phyloP scores from a whole-genome alignment of 2,888 invertebrate genomes.

The Kuschelorhynchus macadamiae region DNA sequence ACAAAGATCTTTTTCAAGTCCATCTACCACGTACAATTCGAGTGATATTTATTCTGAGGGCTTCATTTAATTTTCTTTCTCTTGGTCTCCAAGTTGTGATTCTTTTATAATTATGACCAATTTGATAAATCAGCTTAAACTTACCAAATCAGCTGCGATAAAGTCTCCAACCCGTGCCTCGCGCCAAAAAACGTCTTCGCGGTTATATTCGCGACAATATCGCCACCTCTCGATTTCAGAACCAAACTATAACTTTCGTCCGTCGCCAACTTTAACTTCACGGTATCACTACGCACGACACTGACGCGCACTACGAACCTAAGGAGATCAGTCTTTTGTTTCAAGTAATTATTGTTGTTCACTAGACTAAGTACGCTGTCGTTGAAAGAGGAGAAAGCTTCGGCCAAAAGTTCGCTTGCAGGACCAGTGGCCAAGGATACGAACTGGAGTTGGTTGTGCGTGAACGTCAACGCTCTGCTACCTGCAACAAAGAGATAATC shows the following conservation, averaged over 20 bases:
- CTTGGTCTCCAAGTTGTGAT: no score
- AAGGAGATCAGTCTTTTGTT: slow-evolving; percentile 60
- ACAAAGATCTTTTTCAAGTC: no score
- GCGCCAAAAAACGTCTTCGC: slow-evolving; percentile 84
- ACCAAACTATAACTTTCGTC: slow-evolving; percentile 83
- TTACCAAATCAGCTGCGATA: slow-evolving; percentile 84
- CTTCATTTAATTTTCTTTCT: no score
- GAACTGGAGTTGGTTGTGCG: slow-evolving; percentile 71
- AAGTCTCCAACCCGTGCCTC: slow-evolving; percentile 82
- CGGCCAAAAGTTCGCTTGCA: slow-evolving; percentile 67
- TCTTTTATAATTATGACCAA: no score
- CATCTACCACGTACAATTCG: no score
- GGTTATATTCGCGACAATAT: slow-evolving; percentile 74
- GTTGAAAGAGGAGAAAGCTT: slow-evolving; percentile 72
- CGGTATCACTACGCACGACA: slow-evolving; percentile 69
- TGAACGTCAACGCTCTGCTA: slow-evolving; percentile 75
- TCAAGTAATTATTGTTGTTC: slow-evolving; percentile 53
- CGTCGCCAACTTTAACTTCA: slow-evolving; percentile 76
- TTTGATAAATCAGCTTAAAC: no score
- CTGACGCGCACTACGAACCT: slow-evolving; percentile 71
- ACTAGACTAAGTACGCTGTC: slow-evolving; percentile 61
- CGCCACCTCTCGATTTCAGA: slow-evolving; percentile 68
- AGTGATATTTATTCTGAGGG: no score
- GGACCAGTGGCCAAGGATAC: slow-evolving; percentile 68
- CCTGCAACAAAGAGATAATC: slow-evolving; percentile 33